Evolutionary conservation across 2,888 invertebrate genomes (phyloP), one percentile per base, ranked within the genome.

Genomic region (Pseudococcus jackbeardsleyi): DNA sequence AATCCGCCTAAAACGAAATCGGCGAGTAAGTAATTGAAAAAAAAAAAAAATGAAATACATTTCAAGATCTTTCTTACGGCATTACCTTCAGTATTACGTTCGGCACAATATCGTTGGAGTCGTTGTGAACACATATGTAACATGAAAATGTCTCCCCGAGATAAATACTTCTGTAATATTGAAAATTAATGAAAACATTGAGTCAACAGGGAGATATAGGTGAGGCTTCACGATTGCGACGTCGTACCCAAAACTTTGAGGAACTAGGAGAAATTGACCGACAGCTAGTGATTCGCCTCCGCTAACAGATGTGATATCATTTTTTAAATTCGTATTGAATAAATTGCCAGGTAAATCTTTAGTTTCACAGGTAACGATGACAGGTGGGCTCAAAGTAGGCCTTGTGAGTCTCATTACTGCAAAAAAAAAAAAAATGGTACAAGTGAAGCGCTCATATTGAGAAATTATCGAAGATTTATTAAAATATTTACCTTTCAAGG

Each of bases 71-170:
- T n/a, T 88, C 8, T 59, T 46, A 5, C 46, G 39, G 39, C 17
- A 91, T 91, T 91, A 95, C 95, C 93, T 97, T 97, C 39, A 98
- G 95, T 26, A 94, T 93, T 19, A 98, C 96, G 92, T 97, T 96
- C 90, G 94, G 94, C 39, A 97, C 97, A 17, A 94, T 92, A 91
- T 96, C 95, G 89, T 94, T 94, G 84, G 98, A 97, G 92, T 98
- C 98, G 93, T 99, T 99, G 91, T 98, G 98, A 88, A 99, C 97
- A 92, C 98, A 98, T 89, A 99, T 95, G 91, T 98, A 99, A 91
- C 99, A 98, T 1, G 99, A 97, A 92, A 99, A 99, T 17, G 98
- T 99, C 93, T 99, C 99, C 22, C 98, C 99, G 82, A 99, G 93
- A 92, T 99, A 99, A 90, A 99, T 98, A 91, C 98, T 99, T 7